A percentile compares a stretch with the other conserved stretches of the same genome.
These are phyloP conservation scores for Melanaphis sacchari DNA, from an alignment of 1,140 invertebrate species.

Conservation along the genomic window DNA sequence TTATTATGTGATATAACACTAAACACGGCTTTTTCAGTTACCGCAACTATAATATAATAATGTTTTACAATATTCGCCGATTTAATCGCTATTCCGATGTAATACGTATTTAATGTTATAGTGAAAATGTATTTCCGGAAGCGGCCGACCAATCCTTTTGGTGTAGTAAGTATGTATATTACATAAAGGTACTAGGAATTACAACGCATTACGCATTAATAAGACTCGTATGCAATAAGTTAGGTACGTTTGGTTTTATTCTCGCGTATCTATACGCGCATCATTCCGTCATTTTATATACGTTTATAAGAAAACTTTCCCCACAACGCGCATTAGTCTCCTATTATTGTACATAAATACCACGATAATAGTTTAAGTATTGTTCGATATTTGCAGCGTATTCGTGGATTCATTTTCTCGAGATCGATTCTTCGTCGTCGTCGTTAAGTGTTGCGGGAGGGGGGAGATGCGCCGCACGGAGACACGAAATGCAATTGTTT, in stretches of 20 bases:
- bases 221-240: not conserved
- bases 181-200: no score
- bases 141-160: no score
- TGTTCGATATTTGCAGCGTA: not conserved
- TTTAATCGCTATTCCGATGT: no score
- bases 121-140: not conserved
- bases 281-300: not conserved
- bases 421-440: not conserved
- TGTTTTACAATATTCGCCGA: no score
- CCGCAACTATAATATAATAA: no score
- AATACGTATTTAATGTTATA: not conserved
- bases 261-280: not conserved
- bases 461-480: no score
- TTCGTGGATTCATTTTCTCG: not conserved
- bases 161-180: no score
- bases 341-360: not conserved
- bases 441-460: no score
- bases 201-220: no score
- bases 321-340: not conserved
- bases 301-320: not conserved
- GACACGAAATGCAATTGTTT: conserved; percentile 28
- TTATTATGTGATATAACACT: not conserved
- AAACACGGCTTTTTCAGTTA: no score
- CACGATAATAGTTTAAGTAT: conserved; percentile 4
- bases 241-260: not conserved